These are phyloP conservation scores for Tetramorium alpestre DNA, from an alignment of 1,140 invertebrate genomes.

Conservation along the genomic window DNA sequence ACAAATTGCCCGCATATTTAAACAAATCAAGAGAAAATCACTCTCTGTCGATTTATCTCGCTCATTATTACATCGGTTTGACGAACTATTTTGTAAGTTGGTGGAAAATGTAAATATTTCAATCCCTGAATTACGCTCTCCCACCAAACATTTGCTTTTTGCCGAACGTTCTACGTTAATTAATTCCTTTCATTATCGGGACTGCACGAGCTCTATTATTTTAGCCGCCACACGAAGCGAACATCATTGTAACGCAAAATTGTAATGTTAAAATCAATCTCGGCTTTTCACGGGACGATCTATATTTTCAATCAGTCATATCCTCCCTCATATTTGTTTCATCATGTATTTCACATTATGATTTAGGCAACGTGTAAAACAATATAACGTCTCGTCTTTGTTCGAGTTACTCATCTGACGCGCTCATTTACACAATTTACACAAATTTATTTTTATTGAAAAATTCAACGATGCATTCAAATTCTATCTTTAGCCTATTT, in stretches of 20 bases:
- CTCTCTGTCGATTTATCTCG: constrained; percentile 8
- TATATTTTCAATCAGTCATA: constrained; percentile 19
- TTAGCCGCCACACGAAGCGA: neutral
- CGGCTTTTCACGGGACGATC: constrained; percentile 5
- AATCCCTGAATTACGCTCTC: constrained; percentile 21
- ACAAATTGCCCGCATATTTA: constrained; percentile 16
- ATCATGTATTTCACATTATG: constrained; percentile 2
- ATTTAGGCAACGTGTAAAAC: neutral
- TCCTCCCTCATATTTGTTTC: constrained; percentile 25
- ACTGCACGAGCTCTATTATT: constrained; percentile 42
- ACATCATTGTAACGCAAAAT: constrained; percentile 29
- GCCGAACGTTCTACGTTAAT: constrained; percentile 37
- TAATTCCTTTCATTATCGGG: constrained; percentile 52
- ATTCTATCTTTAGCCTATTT: neutral
- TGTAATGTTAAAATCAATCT: constrained; percentile 30
- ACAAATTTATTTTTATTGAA: neutral
- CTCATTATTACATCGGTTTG: constrained; percentile 24
- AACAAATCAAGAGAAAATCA: constrained; percentile 28
- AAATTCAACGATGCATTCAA: neutral
- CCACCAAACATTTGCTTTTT: constrained; percentile 52
- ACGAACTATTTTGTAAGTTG: constrained; percentile 38
- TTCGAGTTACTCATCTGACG: neutral
- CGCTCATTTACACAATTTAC: neutral
- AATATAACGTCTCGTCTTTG: neutral
- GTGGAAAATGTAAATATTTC: constrained; percentile 47